These are phyloP conservation scores for Pterobdella sp. DNA, from an alignment of 2,888 invertebrate genomes.

Conservation along the genomic window DNA sequence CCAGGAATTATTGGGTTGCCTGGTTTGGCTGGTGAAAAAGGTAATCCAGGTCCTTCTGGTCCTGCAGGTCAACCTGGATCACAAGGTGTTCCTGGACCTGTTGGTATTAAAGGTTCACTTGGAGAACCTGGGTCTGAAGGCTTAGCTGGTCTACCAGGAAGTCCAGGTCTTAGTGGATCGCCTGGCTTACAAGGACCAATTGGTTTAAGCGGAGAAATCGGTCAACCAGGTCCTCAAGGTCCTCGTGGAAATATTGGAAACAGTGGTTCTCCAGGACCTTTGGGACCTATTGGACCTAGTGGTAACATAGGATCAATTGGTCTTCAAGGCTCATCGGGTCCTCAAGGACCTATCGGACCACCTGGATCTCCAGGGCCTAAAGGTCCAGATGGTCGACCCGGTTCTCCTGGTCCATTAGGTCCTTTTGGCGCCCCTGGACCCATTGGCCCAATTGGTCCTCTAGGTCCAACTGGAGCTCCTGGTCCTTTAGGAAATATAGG, in stretches of 20 bases:
- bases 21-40: constrained; percentile 26
- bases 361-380: constrained; percentile 21
- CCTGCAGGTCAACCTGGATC: constrained; percentile 27
- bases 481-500: constrained; percentile 29
- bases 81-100: constrained; percentile 18
- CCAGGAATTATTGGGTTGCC: constrained; percentile 20
- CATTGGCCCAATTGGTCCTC: constrained; percentile 31
- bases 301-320: constrained; percentile 38
- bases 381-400: constrained; percentile 29
- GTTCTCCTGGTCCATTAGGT: constrained; percentile 43
- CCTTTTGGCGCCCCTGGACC: constrained; percentile 33
- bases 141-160: constrained; percentile 23
- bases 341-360: constrained; percentile 34
- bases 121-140: constrained; percentile 28
- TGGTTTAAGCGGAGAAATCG: constrained; percentile 25
- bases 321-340: constrained; percentile 40
- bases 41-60: constrained; percentile 31
- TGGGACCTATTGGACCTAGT: constrained; percentile 26
- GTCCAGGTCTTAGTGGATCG: constrained; percentile 4
- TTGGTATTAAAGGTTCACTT: constrained; percentile 18
- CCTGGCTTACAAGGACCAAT: constrained; percentile 18
- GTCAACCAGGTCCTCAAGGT: constrained; percentile 46
- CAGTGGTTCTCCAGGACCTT: constrained; percentile 31
- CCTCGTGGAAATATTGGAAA: constrained; percentile 34
- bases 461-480: constrained; percentile 36